A percentile compares a stretch with the other conserved stretches of the same genome.
Evolutionary conservation across 1,140 invertebrate species (phyloP).

Genomic region (Drosophila watanabei): DNA sequence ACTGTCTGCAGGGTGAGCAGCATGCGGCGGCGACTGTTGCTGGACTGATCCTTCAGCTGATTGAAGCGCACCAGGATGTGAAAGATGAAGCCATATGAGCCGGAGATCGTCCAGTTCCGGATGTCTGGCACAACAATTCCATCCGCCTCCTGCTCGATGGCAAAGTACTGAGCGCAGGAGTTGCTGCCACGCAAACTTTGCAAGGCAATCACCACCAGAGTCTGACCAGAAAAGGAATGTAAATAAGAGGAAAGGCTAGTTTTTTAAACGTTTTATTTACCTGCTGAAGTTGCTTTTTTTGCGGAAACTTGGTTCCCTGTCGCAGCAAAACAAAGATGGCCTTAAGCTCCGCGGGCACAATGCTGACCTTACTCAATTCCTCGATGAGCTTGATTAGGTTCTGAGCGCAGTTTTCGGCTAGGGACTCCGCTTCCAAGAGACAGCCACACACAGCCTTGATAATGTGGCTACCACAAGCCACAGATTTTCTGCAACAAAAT

Average conservation of each 20-base stretch:
- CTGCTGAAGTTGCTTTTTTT: slow-evolving; percentile 78
- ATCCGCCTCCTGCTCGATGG: slow-evolving; percentile 86
- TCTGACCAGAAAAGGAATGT: slow-evolving; percentile 23
- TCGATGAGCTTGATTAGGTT: slow-evolving; percentile 88
- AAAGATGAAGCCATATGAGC: slow-evolving; percentile 88
- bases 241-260: neutral
- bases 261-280: slow-evolving; percentile 20
- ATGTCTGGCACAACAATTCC: slow-evolving; percentile 87
- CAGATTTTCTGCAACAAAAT: slow-evolving; percentile 79
- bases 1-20: slow-evolving; percentile 87
- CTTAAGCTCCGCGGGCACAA: slow-evolving; percentile 88
- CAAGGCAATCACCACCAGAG: slow-evolving; percentile 72
- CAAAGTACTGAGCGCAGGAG: slow-evolving; percentile 85
- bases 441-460: slow-evolving; percentile 85
- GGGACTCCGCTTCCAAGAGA: slow-evolving; percentile 71
- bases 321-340: slow-evolving; percentile 75
- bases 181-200: slow-evolving; percentile 74
- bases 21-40: slow-evolving; percentile 64
- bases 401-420: slow-evolving; percentile 80
- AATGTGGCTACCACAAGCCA: slow-evolving; percentile 84
- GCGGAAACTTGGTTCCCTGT: slow-evolving; percentile 65
- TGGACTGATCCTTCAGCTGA: slow-evolving; percentile 49
- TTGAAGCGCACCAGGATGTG: slow-evolving; percentile 88
- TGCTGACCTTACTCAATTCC: slow-evolving; percentile 87
- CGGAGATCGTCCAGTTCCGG: slow-evolving; percentile 87